These are phyloP conservation scores for Hydrolagus affinis DNA, from an alignment of 2,113 vertebrate species.

Conservation along the genomic window DNA sequence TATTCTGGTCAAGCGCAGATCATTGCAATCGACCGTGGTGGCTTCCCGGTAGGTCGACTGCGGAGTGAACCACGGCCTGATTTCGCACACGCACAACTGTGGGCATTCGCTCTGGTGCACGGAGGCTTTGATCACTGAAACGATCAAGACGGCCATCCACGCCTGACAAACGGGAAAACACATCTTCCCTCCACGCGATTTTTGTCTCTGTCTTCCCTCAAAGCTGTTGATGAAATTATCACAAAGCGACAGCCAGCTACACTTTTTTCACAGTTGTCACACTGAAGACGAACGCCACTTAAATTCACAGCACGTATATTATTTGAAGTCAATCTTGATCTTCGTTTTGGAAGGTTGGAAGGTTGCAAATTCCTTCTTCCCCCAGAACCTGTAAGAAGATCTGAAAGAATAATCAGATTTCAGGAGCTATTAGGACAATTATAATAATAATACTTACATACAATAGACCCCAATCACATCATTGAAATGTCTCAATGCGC, in stretches of 20 bases:
- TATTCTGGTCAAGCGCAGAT: slow-evolving; percentile 85
- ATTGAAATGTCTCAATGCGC: too few species aligned
- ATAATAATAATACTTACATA: slow-evolving; percentile 36
- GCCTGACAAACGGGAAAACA: slow-evolving; percentile 50
- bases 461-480: too few species aligned
- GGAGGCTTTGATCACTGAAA: slow-evolving; percentile 58
- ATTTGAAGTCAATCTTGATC: slow-evolving; percentile 36
- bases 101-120: slow-evolving; percentile 75
- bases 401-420: slow-evolving; percentile 55
- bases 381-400: slow-evolving; percentile 36
- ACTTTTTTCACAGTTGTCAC: too few species aligned
- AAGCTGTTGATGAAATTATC: slow-evolving; percentile 42
- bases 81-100: slow-evolving; percentile 90
- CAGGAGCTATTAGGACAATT: slow-evolving; percentile 35
- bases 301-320: slow-evolving; percentile 33
- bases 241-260: slow-evolving; percentile 33
- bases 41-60: slow-evolving; percentile 96
- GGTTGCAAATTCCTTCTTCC: slow-evolving; percentile 25
- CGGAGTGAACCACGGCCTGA: slow-evolving; percentile 94
- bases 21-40: slow-evolving; percentile 93
- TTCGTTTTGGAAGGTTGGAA: slow-evolving; percentile 36
- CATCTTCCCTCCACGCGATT: slow-evolving; percentile 63
- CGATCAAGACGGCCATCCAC: slow-evolving; percentile 59
- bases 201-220: slow-evolving; percentile 42
- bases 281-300: slow-evolving; percentile 34